Evolutionary conservation across 2,888 invertebrate genomes (phyloP).

Genomic region (Cephus rjabovi): DNA sequence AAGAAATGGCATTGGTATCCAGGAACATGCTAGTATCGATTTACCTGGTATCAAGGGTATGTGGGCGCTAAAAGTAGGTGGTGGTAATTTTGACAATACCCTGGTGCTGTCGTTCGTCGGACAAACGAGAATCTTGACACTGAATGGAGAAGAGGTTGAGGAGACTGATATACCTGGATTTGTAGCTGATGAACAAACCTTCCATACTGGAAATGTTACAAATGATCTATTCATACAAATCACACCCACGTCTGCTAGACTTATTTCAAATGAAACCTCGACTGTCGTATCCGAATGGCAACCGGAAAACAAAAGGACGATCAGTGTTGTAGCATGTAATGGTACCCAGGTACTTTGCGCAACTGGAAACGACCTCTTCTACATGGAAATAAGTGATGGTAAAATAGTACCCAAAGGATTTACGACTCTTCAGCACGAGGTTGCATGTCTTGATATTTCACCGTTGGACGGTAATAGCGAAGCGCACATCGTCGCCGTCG

Average conservation of each 20-base stretch:
- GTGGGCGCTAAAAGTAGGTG: constrained; percentile 90
- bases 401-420: constrained; percentile 74
- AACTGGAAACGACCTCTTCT: constrained; percentile 88
- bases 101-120: constrained; percentile 97
- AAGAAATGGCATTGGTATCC: constrained; percentile 98
- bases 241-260: constrained; percentile 78
- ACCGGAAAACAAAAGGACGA: constrained; percentile 77
- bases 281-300: constrained; percentile 79
- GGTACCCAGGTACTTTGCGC: constrained; percentile 83
- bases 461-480: constrained; percentile 76
- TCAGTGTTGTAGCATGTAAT: constrained; percentile 91
- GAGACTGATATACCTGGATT: constrained; percentile 96
- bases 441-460: constrained; percentile 95
- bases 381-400: constrained; percentile 78
- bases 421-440: constrained; percentile 89
- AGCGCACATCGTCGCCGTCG: constrained; percentile 87
- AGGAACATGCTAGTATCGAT: constrained; percentile 98
- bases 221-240: constrained; percentile 85
- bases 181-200: constrained; percentile 91
- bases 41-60: constrained; percentile 97
- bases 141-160: constrained; percentile 97
- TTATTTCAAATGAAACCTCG: constrained; percentile 78
- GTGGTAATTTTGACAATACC: constrained; percentile 82
- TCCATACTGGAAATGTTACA: constrained; percentile 92
- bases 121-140: constrained; percentile 89